Evolutionary conservation across 1,140 invertebrate species (phyloP).

Genomic region (Cherax destructor): DNA sequence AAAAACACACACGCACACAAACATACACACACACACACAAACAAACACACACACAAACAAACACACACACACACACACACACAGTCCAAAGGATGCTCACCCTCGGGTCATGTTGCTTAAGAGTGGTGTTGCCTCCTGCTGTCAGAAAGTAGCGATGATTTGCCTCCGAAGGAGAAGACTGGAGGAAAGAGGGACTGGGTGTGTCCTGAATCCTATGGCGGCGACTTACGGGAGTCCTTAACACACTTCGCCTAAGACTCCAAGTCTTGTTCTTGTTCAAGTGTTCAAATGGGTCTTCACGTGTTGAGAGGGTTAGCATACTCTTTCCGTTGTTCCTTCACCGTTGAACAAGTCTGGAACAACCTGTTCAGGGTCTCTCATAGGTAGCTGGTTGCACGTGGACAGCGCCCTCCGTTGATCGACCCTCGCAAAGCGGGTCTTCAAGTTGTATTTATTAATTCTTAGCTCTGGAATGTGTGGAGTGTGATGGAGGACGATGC

Average conservation of each 20-base stretch:
- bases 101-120: not conserved
- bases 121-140: not conserved
- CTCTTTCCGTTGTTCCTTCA: too few relatives aligned
- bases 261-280: not conserved
- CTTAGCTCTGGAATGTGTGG: conserved; percentile 3
- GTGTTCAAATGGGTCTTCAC: too few relatives aligned
- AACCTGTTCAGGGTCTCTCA: not conserved
- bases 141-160: too few relatives aligned
- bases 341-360: not conserved
- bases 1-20: too few relatives aligned
- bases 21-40: too few relatives aligned
- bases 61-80: not conserved
- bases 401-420: not conserved
- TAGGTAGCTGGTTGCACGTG: not conserved
- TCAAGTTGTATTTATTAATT: conserved; percentile 8
- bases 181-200: not conserved
- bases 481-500: not conserved
- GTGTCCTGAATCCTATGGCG: not conserved
- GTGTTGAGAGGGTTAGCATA: too few relatives aligned
- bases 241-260: not conserved
- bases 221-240: not conserved
- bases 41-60: too few relatives aligned
- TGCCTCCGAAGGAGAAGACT: not conserved
- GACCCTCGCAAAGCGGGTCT: not conserved
- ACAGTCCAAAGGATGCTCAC: not conserved